Conservation (phyloP, 2,888 invertebrate genomes). For the Pyrgus malvae region DNA sequence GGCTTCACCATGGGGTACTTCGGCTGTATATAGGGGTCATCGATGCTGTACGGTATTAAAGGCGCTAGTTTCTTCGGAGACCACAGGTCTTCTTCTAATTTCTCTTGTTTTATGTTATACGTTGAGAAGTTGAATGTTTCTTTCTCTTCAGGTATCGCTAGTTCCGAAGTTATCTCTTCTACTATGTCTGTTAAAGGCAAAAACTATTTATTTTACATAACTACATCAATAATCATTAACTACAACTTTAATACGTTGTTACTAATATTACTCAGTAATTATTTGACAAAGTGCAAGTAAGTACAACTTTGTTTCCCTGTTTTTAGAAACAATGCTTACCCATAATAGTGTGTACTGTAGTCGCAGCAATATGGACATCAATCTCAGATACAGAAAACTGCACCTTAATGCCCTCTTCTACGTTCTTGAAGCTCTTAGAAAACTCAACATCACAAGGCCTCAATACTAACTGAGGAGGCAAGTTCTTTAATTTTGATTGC, state of each 20-base stretch:
- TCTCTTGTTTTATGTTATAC: constrained; percentile 61
- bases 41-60: constrained; percentile 48
- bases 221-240: too few relatives aligned
- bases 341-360: constrained; percentile 86
- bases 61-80: constrained; percentile 84
- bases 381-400: constrained; percentile 85
- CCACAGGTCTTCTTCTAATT: constrained; percentile 85
- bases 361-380: constrained; percentile 87
- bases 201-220: too few relatives aligned
- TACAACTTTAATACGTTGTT: too few relatives aligned
- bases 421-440: constrained; percentile 82
- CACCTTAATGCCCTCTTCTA: constrained; percentile 85
- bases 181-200: constrained; percentile 63
- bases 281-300: too few relatives aligned
- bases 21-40: constrained; percentile 60
- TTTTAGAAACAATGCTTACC: constrained; percentile 73
- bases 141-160: constrained; percentile 69
- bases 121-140: constrained; percentile 73
- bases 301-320: too few relatives aligned
- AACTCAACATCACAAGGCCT: constrained; percentile 88
- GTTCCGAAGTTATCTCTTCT: constrained; percentile 68
- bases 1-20: constrained; percentile 64
- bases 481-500: constrained; percentile 75
- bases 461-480: constrained; percentile 82
- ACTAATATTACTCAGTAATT: too few relatives aligned